Evolutionary conservation across 1,140 invertebrate genomes (phyloP).

Genomic region (Brachionus angularis): DNA sequence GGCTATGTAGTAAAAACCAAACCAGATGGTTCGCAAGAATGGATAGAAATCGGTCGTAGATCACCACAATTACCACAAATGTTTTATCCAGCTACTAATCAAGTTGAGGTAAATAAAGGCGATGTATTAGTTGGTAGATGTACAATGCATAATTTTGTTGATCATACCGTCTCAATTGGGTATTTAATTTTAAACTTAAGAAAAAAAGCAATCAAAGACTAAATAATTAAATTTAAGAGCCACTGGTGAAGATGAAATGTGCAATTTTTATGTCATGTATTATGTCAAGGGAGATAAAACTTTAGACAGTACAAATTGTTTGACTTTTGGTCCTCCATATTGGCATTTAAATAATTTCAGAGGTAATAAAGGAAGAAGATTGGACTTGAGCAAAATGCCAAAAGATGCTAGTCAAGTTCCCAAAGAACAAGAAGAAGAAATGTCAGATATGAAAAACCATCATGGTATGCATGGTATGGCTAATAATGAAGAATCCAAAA

Average conservation of each 20-base stretch:
- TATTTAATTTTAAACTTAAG: neutral
- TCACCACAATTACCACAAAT: constrained; percentile 57
- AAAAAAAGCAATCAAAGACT: neutral
- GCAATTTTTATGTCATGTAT: constrained; percentile 44
- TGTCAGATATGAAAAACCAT: neutral
- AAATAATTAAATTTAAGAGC: neutral
- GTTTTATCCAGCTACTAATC: constrained; percentile 20
- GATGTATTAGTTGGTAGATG: constrained; percentile 44
- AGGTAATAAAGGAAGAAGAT: neutral
- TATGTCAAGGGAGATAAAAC: constrained; percentile 37
- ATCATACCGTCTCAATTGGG: constrained; percentile 35
- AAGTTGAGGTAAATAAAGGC: constrained; percentile 39
- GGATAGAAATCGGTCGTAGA: constrained; percentile 56
- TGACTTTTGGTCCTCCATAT: constrained; percentile 24
- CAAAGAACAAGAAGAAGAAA: neutral
- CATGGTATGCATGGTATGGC: neutral
- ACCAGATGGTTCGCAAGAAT: constrained; percentile 48
- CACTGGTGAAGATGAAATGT: constrained; percentile 45
- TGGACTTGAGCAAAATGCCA: neutral
- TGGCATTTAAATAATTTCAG: constrained; percentile 38
- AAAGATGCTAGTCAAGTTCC: constrained; percentile 37
- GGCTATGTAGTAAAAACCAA: constrained; percentile 54
- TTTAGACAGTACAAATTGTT: constrained; percentile 12
- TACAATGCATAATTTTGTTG: constrained; percentile 44
- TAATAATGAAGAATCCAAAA: neutral